These are phyloP conservation scores for Belonocnema kinseyi DNA, from an alignment of 1,140 invertebrate genomes.

Conservation along the genomic window DNA sequence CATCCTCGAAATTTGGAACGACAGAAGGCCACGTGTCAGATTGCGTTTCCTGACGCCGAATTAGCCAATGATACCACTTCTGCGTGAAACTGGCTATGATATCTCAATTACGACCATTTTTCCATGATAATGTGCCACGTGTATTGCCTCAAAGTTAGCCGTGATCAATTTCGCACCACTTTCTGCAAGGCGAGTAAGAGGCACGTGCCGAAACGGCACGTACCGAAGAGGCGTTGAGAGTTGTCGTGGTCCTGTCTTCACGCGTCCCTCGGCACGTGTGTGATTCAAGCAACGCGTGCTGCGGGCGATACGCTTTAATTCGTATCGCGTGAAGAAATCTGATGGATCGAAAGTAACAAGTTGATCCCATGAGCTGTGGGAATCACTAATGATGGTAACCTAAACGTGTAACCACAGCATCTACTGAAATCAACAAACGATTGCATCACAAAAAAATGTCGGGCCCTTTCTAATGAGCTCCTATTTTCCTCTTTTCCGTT, in stretches of 20 bases:
- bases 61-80: slow-evolving; percentile 48
- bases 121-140: slow-evolving; percentile 46
- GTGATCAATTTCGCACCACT: slow-evolving; percentile 41
- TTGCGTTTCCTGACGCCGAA: slow-evolving; percentile 13
- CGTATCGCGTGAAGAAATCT: slow-evolving; percentile 37
- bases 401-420: too few species aligned
- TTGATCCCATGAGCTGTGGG: slow-evolving; percentile 46
- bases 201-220: slow-evolving; percentile 35
- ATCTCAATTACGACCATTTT: slow-evolving; percentile 53
- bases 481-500: too few species aligned
- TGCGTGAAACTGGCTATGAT: slow-evolving; percentile 49
- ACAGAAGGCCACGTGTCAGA: too few species aligned
- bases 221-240: slow-evolving; percentile 28
- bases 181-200: background rate
- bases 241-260: slow-evolving; percentile 32
- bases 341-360: slow-evolving; percentile 41
- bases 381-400: slow-evolving; percentile 37
- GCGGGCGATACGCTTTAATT: slow-evolving; percentile 42
- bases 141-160: slow-evolving; percentile 40
- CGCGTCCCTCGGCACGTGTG: background rate
- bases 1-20: too few species aligned
- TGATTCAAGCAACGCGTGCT: background rate
- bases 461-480: too few species aligned
- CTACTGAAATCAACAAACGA: too few species aligned
- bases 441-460: too few species aligned